A percentile compares a stretch with the other conserved stretches of the same genome.
Evolutionary conservation across 2,113 vertebrate genomes (phyloP).

Genomic region (Antennarius striatus): DNA sequence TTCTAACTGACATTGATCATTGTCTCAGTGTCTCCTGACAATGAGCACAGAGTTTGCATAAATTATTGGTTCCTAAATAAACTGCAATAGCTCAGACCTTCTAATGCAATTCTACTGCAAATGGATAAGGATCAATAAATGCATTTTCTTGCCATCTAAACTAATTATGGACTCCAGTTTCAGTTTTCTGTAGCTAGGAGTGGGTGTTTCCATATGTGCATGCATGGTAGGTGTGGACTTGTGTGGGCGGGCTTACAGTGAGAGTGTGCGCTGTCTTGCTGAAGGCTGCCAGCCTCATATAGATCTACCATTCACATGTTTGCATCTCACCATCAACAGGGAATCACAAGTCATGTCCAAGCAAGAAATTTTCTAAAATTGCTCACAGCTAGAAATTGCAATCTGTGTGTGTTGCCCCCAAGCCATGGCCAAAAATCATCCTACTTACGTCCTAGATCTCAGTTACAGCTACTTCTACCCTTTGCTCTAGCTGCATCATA

Average conservation of each 20-base stretch:
- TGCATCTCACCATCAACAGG: conserved; percentile 30
- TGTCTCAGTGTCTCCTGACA: conserved; percentile 3
- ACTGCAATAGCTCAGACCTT: background rate
- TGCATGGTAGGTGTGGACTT: conserved; percentile 16
- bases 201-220: conserved; percentile 39
- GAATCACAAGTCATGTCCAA: conserved; percentile 36
- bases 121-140: conserved; percentile 3
- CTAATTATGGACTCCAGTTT: conserved; percentile 22
- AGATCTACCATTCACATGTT: conserved; percentile 18
- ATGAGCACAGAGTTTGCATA: conserved; percentile 8
- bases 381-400: background rate
- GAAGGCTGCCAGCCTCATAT: conserved; percentile 18
- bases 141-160: conserved; percentile 1
- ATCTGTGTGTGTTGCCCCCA: conserved; percentile 12
- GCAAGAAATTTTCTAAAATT: conserved; percentile 23
- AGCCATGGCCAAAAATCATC: conserved; percentile 67
- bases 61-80: conserved; percentile 13
- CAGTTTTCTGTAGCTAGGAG: conserved; percentile 35
- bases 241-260: conserved; percentile 39
- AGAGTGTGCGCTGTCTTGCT: conserved; percentile 8
- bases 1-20: conserved; percentile 5
- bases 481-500: conserved; percentile 23
- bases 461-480: too few species aligned
- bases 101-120: conserved; percentile 30
- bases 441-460: conserved; percentile 30